Base-by-base conservation (phyloP, 1,140 invertebrate species). In the Sitobion miscanthi region DNA sequence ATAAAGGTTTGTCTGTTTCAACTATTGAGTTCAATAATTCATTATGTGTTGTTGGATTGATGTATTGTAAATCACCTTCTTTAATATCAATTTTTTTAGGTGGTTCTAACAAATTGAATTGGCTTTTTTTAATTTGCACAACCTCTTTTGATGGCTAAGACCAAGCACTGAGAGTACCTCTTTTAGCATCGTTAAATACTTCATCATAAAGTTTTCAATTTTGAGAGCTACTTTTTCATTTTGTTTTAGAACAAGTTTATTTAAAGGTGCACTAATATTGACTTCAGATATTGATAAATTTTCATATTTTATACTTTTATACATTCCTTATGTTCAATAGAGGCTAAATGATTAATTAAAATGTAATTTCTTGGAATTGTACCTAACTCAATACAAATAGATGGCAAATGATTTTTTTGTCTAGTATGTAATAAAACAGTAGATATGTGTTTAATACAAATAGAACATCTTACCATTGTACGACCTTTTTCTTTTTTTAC, bases 111-210 rank as follows among this genome's bases (percentile, higher is more conserved):
- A 38, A 83, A 83, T 83, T 83, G 42, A 83, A 38, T 38, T 83
- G 77, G 38, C 77, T 83, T 83, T 83, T 83, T 83, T 83, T 83
- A 35, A 85, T 85, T 85, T 85, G 82, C 82, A 85, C 82, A 85
- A 85, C 38, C 25, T 85, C 82, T 85, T 38, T 85, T 85, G 38
- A 85, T 85, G 38, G 82, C 82, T 38, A 85, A 85, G 82, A 85
- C 82, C 82, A 85, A 85, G 82, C 82, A 85, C 38, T 85, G 82
- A 85, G 38, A 45, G 82, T 85, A 6, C 82, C 82, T 85, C 38
- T 85, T 85, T 85, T 85, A 85, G 38, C 82, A 45, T 85, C 82
- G 45, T 85, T 85, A 85, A 85, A 85, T 85, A 85, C 83, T 85
- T 85, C 83, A 85, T 85, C 83, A 45, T 85, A 14, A 8, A 85